Conservation (phyloP, 1,140 invertebrate species). For the Triops longicaudatus region DNA sequence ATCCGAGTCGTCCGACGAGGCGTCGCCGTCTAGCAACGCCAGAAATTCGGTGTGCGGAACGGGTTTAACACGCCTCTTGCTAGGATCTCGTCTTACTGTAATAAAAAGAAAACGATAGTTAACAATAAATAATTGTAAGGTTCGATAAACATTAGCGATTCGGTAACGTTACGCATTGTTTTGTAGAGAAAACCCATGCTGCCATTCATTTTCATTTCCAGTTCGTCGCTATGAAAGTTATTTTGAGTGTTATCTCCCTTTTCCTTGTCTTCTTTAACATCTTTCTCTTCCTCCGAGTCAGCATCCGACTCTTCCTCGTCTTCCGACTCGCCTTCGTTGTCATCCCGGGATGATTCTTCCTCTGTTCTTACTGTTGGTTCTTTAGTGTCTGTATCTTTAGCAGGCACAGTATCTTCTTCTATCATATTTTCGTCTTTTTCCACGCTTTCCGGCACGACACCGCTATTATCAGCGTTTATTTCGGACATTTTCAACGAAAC, state of each 20-base stretch:
- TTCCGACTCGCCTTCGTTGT: neutral
- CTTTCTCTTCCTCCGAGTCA: neutral
- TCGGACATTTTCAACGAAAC: neutral
- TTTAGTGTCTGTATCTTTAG: neutral
- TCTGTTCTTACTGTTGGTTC: neutral
- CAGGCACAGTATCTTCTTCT: neutral
- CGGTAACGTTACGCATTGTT: conserved; percentile 21
- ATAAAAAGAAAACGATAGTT: conserved; percentile 34
- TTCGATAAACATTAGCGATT: neutral
- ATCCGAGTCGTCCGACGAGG: conserved; percentile 92
- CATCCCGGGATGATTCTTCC: neutral
- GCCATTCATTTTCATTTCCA: neutral
- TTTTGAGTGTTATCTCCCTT: neutral
- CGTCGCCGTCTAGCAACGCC: conserved; percentile 73
- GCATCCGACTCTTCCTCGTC: neutral
- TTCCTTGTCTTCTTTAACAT: neutral
- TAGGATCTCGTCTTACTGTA: conserved; percentile 70
- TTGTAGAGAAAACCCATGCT: conserved; percentile 27
- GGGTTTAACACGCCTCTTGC: conserved; percentile 72
- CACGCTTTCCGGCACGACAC: neutral
- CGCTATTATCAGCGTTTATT: neutral
- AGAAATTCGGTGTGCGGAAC: conserved; percentile 49
- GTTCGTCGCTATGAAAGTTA: neutral
- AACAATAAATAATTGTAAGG: neutral
- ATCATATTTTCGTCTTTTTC: neutral